Percentiles rank a stretch among this genome's conserved stretches.
Evolutionary conservation across 2,797 vertebrate genomes (phyloP).

Genomic region (Hemibagrus guttatus): DNA sequence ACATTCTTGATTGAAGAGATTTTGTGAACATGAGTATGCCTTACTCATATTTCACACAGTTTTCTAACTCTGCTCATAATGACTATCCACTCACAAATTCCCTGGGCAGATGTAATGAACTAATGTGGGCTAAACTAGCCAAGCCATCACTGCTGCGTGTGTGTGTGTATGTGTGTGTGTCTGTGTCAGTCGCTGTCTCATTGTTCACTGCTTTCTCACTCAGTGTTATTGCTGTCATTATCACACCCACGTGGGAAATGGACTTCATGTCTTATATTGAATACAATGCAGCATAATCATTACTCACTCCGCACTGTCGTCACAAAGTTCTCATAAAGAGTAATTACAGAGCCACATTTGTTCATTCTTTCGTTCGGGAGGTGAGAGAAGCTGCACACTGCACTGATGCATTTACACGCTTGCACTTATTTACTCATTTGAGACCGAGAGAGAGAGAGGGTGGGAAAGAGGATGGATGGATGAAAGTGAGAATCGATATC

Average conservation of each 20-base stretch:
- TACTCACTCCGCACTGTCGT: constrained; percentile 20
- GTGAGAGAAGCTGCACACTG: constrained; percentile 18
- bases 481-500: constrained; percentile 43
- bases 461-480: constrained; percentile 21
- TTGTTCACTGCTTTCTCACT: constrained; percentile 33
- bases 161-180: not conserved
- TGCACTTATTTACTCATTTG: constrained; percentile 67
- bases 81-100: constrained; percentile 2
- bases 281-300: constrained; percentile 25
- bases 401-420: constrained; percentile 65
- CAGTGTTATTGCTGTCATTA: constrained; percentile 41
- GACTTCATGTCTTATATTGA: constrained; percentile 23
- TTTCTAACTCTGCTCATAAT: constrained; percentile 4
- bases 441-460: constrained; percentile 25
- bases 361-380: constrained; percentile 28
- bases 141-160: not conserved
- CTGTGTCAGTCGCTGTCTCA: constrained; percentile 10
- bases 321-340: constrained; percentile 30
- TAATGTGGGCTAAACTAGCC: constrained; percentile 22
- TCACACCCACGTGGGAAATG: constrained; percentile 35
- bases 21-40: not conserved
- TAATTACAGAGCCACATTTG: constrained; percentile 41
- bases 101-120: constrained; percentile 11
- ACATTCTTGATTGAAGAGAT: not conserved
- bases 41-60: constrained; percentile 22